Evolutionary conservation across 2,888 invertebrate genomes (phyloP).

Genomic region (Xestia ashworthii): DNA sequence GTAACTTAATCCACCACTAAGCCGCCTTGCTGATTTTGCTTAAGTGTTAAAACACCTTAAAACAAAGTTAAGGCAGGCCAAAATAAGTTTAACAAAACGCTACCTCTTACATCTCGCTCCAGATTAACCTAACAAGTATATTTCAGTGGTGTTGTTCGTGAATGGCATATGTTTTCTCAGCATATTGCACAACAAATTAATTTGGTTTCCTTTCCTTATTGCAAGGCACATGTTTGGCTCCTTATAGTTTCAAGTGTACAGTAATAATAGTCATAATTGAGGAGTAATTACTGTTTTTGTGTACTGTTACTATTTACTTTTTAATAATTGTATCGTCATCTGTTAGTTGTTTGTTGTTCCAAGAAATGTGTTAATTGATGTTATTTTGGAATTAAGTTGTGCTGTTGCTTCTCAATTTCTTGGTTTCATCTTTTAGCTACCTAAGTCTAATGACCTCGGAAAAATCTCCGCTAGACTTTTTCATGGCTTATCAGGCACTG

Average conservation of each 20-base stretch:
- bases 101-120: constrained; percentile 22
- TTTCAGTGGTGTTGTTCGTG: constrained; percentile 50
- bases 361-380: constrained; percentile 15
- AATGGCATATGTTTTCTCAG: constrained; percentile 59
- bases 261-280: constrained; percentile 17
- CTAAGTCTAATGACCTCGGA: background rate
- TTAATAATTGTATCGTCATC: constrained; percentile 12
- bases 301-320: constrained; percentile 15
- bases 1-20: background rate
- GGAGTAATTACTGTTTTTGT: constrained; percentile 29
- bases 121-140: constrained; percentile 55
- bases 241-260: constrained; percentile 42
- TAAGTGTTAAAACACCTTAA: background rate
- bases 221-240: constrained; percentile 31
- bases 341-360: constrained; percentile 21
- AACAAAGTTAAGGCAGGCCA: background rate
- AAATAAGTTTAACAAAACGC: constrained; percentile 28
- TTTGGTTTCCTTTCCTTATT: constrained; percentile 54
- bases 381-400: background rate
- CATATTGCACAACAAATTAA: constrained; percentile 55
- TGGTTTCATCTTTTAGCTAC: background rate
- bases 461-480: background rate
- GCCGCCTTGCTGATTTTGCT: too few species aligned
- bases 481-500: background rate
- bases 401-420: background rate